Evolutionary conservation across 2,113 vertebrate species (phyloP), one percentile per base, ranked within the genome.

Genomic region (Connochaetes taurinus): DNA sequence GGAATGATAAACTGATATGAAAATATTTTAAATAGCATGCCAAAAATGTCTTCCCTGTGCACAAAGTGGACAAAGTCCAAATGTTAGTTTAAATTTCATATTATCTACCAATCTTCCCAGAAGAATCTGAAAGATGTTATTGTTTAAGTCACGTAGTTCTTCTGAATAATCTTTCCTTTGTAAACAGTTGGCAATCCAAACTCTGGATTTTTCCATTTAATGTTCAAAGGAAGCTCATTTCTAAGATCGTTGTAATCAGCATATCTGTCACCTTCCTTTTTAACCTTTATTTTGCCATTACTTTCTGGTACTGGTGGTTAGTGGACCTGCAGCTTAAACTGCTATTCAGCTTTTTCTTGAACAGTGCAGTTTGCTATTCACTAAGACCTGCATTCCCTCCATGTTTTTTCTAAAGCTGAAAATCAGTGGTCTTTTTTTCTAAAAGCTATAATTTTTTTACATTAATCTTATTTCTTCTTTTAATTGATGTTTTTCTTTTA

Each of bases 1-100:
- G 85, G 91, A 97, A 97, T 84, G 94, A 97, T 74, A 96, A 97
- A 93, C 53, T 95, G 58, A 98, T 97, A 92, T 31, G 62, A 96
- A 98, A 97, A 95, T 52, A 97, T 95, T 91, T 94, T 92, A 96
- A 98, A 91, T 91, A 89, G 45, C 17, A 71, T 96, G 95, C 90
- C 98, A 98, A 90, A 97, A 81, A 98, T 87, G 71, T 93, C 96
- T 88, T 87, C 78, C 80, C 83, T 94, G 90, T 91, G 92, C 64
- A 90, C 53, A 85, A 97, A 94, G 95, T 98, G 97, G 95, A 97
- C 76, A 94, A 97, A 95, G 94, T 95, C 45, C 95, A 98, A 97
- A 80, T 96, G 92, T 95, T 92, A 98, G 87, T 97, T 88, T 94
- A 64, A 98, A 98, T 95, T 96, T 76, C 94, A 7, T 92, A 97